These are phyloP conservation scores for Drosophila merina DNA, from an alignment of 2,888 invertebrate genomes.

Conservation along the genomic window DNA sequence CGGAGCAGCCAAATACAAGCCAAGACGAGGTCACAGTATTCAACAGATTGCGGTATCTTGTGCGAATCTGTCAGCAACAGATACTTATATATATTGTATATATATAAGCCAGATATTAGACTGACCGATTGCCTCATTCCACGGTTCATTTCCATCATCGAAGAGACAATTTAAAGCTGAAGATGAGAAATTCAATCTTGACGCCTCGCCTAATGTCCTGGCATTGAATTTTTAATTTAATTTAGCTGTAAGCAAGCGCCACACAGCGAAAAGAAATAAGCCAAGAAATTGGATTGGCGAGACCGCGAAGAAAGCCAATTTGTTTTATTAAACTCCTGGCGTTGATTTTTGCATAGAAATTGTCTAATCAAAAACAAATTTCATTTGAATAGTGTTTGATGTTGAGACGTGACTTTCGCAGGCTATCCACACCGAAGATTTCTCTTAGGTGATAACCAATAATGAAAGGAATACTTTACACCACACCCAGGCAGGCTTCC, in stretches of 20 bases:
- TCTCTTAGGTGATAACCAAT: slow-evolving; percentile 37
- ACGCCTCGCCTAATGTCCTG: slow-evolving; percentile 48
- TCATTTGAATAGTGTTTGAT: slow-evolving; percentile 69
- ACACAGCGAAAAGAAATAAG: not conserved
- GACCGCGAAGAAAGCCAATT: slow-evolving; percentile 49
- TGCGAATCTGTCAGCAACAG: slow-evolving; percentile 8
- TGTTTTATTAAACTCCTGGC: slow-evolving; percentile 59
- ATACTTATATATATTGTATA: not conserved
- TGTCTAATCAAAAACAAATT: slow-evolving; percentile 69
- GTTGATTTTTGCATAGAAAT: slow-evolving; percentile 65
- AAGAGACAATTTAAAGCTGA: slow-evolving; percentile 1
- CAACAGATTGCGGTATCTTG: slow-evolving; percentile 19
- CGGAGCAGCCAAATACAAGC: not conserved
- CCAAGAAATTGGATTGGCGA: not conserved
- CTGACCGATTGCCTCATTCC: slow-evolving; percentile 7
- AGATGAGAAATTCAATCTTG: slow-evolving; percentile 53
- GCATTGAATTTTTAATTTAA: slow-evolving; percentile 72
- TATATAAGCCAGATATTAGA: not conserved
- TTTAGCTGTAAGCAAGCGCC: slow-evolving; percentile 52
- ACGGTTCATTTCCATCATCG: slow-evolving; percentile 21
- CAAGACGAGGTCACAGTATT: not conserved
- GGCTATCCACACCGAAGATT: slow-evolving; percentile 13
- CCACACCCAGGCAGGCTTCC: not conserved
- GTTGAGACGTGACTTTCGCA: slow-evolving; percentile 39
- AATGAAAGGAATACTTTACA: slow-evolving; percentile 11